A percentile compares a stretch with the other conserved stretches of the same genome.
Conservation (phyloP, 2,888 invertebrate genomes). For the Invenusta paracnida region DNA sequence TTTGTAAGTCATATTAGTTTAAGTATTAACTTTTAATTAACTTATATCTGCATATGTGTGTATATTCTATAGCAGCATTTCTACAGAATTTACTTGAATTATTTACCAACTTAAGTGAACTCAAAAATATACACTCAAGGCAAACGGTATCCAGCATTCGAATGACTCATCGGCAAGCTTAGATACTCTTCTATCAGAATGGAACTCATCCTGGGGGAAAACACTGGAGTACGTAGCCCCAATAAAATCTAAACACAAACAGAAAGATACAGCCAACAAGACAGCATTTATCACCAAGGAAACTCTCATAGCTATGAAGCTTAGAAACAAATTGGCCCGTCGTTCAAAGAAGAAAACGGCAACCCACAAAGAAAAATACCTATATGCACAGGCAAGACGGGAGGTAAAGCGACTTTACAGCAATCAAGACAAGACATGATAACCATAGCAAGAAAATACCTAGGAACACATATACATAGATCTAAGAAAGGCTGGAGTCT, state of each 20-base stretch:
- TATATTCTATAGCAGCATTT: no score
- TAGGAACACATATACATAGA: conserved; percentile 15
- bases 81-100: no score
- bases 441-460: conserved; percentile 2
- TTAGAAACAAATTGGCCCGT: conserved; percentile 3
- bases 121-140: conserved; percentile 3
- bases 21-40: no score
- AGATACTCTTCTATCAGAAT: conserved; percentile 12
- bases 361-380: conserved; percentile 14
- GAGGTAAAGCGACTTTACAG: conserved; percentile 5
- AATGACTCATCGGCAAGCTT: background rate
- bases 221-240: conserved; percentile 14
- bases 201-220: conserved; percentile 13
- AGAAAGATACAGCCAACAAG: background rate
- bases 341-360: conserved; percentile 13
- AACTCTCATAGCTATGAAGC: conserved; percentile 4
- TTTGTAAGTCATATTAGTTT: no score
- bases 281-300: conserved; percentile 12
- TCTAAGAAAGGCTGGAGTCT: conserved; percentile 18
- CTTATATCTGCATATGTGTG: no score
- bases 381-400: background rate
- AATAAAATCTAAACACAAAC: background rate
- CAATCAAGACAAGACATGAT: conserved; percentile 21
- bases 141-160: conserved; percentile 17
- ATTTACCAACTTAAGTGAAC: no score